Conservation (phyloP, 2,888 invertebrate species). For the Iphiclides podalirius region DNA sequence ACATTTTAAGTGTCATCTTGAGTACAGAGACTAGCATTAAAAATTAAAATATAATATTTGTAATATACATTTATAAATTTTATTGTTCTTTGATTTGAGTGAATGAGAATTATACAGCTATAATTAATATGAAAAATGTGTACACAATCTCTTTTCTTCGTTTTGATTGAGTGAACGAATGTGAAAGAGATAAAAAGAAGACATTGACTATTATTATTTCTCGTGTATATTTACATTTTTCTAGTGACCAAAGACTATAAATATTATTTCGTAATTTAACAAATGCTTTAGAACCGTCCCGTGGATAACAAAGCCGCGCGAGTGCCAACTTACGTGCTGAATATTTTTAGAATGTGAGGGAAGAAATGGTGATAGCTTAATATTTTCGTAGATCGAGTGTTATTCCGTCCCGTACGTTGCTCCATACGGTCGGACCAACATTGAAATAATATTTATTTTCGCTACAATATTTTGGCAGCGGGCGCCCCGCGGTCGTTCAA, state of each 20-base stretch:
- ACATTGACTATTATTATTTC: too few species aligned
- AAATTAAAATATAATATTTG: too few species aligned
- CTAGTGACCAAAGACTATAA: background rate
- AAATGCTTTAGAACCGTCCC: background rate
- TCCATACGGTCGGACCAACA: conserved; percentile 22
- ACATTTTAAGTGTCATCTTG: too few species aligned
- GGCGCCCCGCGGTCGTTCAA: conserved; percentile 39
- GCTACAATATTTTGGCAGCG: conserved; percentile 40
- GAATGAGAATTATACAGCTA: too few species aligned
- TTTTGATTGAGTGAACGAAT: too few species aligned
- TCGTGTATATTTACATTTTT: background rate
- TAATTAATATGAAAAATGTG: too few species aligned
- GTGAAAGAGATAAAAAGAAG: too few species aligned
- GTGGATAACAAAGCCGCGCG: conserved; percentile 2
- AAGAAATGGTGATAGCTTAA: conserved; percentile 23
- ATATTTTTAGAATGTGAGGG: conserved; percentile 16
- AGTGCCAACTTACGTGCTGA: background rate
- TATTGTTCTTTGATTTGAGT: too few species aligned
- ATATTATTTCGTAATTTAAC: background rate
- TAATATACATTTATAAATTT: too few species aligned
- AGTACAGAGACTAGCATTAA: too few species aligned
- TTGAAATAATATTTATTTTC: conserved; percentile 44
- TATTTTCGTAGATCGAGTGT: conserved; percentile 21
- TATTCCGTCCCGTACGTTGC: conserved; percentile 24
- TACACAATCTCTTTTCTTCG: too few species aligned